These are phyloP conservation scores for Steatornis caripensis DNA, from an alignment of 2,113 vertebrate species.

Conservation along the genomic window DNA sequence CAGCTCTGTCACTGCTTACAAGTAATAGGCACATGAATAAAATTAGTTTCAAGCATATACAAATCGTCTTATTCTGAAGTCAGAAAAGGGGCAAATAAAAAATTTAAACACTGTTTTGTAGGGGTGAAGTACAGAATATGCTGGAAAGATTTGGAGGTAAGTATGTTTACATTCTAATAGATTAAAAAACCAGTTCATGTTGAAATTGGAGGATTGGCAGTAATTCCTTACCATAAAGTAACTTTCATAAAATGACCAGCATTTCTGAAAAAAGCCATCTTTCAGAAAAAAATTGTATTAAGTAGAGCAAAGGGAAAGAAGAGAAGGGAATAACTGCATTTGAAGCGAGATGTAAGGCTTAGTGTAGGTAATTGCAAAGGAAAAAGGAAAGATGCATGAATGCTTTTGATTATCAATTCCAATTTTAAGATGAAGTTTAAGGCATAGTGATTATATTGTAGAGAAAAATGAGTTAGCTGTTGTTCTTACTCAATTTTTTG, in stretches of 20 bases:
- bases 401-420: neutral
- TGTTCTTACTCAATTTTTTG: neutral
- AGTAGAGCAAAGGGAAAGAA: neutral
- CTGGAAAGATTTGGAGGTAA: slow-evolving; percentile 89
- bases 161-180: slow-evolving; percentile 10
- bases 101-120: slow-evolving; percentile 47
- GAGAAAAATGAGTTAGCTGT: neutral
- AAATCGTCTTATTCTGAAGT: neutral
- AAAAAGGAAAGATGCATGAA: neutral
- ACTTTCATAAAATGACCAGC: neutral
- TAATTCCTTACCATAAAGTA: neutral
- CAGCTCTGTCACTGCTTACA: neutral
- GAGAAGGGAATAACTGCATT: neutral
- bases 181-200: neutral
- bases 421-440: neutral
- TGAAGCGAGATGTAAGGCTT: neutral
- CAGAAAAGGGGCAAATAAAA: neutral
- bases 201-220: neutral
- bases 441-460: neutral
- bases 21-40: neutral
- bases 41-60: neutral
- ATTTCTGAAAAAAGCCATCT: neutral
- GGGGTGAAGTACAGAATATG: slow-evolving; percentile 90
- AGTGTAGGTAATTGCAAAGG: neutral
- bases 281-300: neutral